Conservation (phyloP, 2,113 vertebrate species). For the Fregata magnificens region DNA sequence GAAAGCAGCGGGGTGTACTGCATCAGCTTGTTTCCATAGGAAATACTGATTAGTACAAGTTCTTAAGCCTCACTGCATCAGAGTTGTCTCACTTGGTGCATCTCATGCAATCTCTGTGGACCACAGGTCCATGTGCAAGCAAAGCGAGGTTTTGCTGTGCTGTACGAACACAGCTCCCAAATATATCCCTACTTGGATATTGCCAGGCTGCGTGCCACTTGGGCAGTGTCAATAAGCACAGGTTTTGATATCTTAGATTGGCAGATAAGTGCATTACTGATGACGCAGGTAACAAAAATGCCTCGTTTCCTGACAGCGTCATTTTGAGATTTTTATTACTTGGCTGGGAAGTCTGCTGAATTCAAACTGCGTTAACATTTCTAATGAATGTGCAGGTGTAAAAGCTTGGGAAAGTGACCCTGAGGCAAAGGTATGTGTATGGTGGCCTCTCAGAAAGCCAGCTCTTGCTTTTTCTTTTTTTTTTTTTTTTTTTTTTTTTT, state of each 20-base stretch:
- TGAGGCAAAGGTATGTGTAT: neutral
- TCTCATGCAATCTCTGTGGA: too few species aligned
- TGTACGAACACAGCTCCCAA: neutral
- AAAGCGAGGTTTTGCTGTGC: neutral
- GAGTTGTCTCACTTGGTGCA: neutral
- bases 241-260: neutral
- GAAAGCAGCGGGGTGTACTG: neutral
- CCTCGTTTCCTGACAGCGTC: neutral
- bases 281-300: neutral
- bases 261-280: neutral
- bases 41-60: fast-evolving
- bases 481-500: neutral
- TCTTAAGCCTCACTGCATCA: neutral
- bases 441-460: neutral
- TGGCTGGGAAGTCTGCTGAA: neutral
- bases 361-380: neutral
- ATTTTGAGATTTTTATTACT: neutral
- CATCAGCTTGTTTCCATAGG: neutral
- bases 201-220: neutral
- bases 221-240: neutral
- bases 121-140: too few species aligned
- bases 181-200: fast-evolving
- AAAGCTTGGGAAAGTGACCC: neutral
- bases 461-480: neutral
- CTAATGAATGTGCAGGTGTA: neutral